Evolutionary conservation across 2,797 vertebrate species (phyloP).

Genomic region (Sternotherus odoratus): DNA sequence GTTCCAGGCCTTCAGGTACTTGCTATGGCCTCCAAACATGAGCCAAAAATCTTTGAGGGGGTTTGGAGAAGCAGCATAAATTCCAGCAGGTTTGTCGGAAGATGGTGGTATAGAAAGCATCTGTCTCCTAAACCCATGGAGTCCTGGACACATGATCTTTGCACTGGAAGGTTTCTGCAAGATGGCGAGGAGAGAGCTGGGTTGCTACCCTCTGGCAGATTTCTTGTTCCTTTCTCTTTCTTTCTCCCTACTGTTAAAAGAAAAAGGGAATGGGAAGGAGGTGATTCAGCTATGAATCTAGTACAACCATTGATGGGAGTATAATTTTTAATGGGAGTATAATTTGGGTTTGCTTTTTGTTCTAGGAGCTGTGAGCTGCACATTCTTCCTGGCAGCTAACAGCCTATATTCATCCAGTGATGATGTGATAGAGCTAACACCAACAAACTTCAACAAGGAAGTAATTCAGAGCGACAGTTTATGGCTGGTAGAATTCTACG

Average conservation of each 20-base stretch:
- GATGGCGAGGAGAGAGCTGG: neutral
- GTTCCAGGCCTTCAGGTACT: neutral
- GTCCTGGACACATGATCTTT: neutral
- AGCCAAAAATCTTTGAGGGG: neutral
- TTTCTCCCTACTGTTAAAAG: neutral
- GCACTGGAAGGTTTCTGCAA: neutral
- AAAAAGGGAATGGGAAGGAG: neutral
- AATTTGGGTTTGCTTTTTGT: constrained; percentile 26
- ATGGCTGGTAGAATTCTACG: constrained; percentile 98
- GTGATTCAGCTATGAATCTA: neutral
- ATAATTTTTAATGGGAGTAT: neutral
- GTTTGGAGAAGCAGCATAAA: neutral
- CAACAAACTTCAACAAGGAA: constrained; percentile 94
- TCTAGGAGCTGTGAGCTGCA: constrained; percentile 89
- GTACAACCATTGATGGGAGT: neutral
- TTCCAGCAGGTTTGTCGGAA: neutral
- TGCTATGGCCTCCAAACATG: neutral
- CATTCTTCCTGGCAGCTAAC: constrained; percentile 85
- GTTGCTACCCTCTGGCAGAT: neutral
- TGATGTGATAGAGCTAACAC: constrained; percentile 92
- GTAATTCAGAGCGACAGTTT: constrained; percentile 93
- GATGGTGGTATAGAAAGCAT: neutral
- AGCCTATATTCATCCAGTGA: constrained; percentile 91
- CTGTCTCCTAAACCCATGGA: accelerated
- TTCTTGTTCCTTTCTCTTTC: neutral